Base-by-base conservation (phyloP, 2,888 invertebrate genomes). In the Drosophila meridiana region DNA sequence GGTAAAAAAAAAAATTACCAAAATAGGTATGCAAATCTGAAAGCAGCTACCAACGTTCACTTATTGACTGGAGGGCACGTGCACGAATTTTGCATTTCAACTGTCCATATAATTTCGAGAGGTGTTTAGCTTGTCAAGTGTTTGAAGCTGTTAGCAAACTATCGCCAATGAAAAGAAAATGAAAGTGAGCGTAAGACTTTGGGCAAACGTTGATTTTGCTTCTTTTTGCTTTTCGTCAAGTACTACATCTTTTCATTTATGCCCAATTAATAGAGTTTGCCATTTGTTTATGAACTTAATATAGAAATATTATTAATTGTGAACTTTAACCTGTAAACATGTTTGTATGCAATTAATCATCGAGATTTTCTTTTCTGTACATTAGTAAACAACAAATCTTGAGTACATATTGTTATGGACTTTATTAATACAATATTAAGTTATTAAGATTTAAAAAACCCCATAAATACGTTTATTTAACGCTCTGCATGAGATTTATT, bases 401-500 rank as follows among this genome's bases (percentile, higher is more conserved):
- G 38, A 47, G 40, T 55, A 40, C 42, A 56, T 50, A 30, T 48
- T 50, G 8, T 28, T 57, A 11, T 56, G 30, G 34, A 48, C 28
- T 26, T 56, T 50, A 73, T 69, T 30, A 45, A n/a, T 30, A 58
- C 40, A 43, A 30, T 42, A 42, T n/a, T 43, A 40, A 34, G 60
- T 50, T 47, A 60, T 67, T 63, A 56, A 56, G 34, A 40, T 47
- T 50, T 62, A 7, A 26, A 57, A 63, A 76, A 9, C 13, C 57
- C 62, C 59, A 59, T 75, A 75, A 80, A 70, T 53, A 64, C 70
- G 4, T 43, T 55, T 61, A 73, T 80, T 84, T 73, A 84, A 71
- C 75, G 75, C 87, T 73, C 84, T 67, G 76, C 87, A 82, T 63
- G 84, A 73, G 74, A 72, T 80, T 70, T 84, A 68, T 73, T 70